Conservation (phyloP, 2,888 invertebrate genomes). For the Campopleginae sp. region DNA sequence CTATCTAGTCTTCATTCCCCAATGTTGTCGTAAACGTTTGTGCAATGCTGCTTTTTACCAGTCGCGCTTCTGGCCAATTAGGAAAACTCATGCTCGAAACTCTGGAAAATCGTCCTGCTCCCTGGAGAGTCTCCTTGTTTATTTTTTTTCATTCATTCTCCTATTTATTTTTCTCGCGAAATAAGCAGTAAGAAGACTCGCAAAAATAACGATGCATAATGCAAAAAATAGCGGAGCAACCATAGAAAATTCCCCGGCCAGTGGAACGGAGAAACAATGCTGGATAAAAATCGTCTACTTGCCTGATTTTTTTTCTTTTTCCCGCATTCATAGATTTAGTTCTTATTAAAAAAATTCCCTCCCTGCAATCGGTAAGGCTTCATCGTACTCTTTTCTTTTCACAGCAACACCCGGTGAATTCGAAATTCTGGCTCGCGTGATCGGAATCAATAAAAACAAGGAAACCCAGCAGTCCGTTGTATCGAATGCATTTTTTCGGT, state of each 20-base stretch:
- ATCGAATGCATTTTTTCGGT: background rate
- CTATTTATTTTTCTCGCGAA: conserved; percentile 7
- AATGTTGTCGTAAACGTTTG: conserved; percentile 28
- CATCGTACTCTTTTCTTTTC: background rate
- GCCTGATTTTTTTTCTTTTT: background rate
- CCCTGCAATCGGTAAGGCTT: background rate
- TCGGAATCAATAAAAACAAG: background rate
- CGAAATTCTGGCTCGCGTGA: background rate
- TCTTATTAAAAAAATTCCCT: background rate
- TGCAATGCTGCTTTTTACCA: conserved; percentile 12
- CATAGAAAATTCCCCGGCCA: background rate
- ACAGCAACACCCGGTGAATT: background rate
- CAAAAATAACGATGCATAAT: background rate
- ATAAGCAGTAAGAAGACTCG: conserved; percentile 1
- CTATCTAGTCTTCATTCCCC: conserved; percentile 15
- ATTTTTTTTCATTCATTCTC: conserved; percentile 20
- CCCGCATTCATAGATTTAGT: background rate
- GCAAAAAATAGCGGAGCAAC: background rate
- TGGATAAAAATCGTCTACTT: background rate
- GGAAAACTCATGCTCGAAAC: conserved; percentile 42
- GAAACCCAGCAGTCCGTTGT: background rate
- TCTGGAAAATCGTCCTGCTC: conserved; percentile 42
- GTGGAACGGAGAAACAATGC: background rate
- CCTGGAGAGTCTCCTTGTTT: background rate
- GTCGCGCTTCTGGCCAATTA: conserved; percentile 47